Base-by-base conservation (phyloP, 1,140 invertebrate genomes). In the Octopus sinensis region DNA sequence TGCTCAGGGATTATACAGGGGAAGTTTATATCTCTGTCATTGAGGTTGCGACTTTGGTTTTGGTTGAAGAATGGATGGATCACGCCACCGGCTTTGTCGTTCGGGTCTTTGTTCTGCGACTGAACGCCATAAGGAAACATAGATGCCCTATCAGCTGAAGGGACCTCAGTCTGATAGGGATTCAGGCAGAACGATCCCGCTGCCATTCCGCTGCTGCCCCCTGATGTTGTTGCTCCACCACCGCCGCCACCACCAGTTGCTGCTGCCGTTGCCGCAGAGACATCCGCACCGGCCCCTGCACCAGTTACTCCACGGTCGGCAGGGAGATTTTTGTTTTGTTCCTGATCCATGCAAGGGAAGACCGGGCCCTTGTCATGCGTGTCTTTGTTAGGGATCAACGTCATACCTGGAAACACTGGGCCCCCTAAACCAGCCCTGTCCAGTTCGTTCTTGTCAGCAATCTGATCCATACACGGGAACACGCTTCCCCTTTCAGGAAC, bases 401-500 rank as follows among this genome's bases (percentile, higher is more conserved):
- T 23, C 68, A 73, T 73, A 73, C 68, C 17, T 6, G 68, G 68
- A 23, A 73, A 73, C 5, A 73, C 68, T 43, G 30, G 30, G 0
- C 30, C 30, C 3, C 30, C 30, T 43, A 43, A 43, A 6, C 68
- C 68, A 23, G 17, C 68, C 68, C 68, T 9, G 5, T 73, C 68
- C 13, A 23, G 68, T 12, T 13, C 17, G 30, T 73, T 73, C 68
- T 73, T 73, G 68, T 73, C 30, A 5, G 17, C 17, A 13, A 73
- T 23, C 5, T 73, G 68, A 73, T 73, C 68, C 68, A 73, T 73
- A 23, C 68, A 73, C 17, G 68, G 68, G 30, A 73, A 73, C 68
- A 73, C 68, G 3, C 68, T 73, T 73, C 68, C 68, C 30, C 68
- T 73, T 13, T 73, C 68, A 6, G 68, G 68, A 73, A 43, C 30